Base-by-base conservation (phyloP, 1,140 invertebrate genomes). In the Lepidurus packardi region DNA sequence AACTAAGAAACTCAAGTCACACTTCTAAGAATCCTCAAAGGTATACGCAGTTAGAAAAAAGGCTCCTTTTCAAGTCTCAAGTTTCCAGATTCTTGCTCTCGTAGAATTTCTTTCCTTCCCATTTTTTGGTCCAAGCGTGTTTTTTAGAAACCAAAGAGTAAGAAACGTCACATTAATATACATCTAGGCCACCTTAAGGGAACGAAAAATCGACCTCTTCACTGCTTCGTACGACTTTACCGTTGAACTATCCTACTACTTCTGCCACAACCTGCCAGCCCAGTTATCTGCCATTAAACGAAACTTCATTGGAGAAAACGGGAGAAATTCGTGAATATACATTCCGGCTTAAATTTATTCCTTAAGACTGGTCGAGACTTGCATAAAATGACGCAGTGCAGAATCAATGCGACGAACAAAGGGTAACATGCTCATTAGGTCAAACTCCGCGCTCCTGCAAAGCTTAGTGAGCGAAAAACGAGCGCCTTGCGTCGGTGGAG, bases 21-120 rank as follows among this genome's bases (percentile, higher is more conserved):
- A 65, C 53, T 65, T 65, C 53, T n/a, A 65, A 65, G 53, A 65
- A 65, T 65, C n/a, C 13, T 65, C 53, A 65, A 65, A n/a, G 16
- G 21, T 13, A 7, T 13, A 65, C 6, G 53, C 16, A 65, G 16
- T 65, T n/a, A 16, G 21, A 65, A 65, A 65, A 65, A 65, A 65
- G 7, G 21, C 16, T 65, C 8, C 53, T 65, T 65, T 65, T 65
- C 13, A 65, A 65, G 53, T 65, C 53, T 21, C 53, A 0, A 9
- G 53, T n/a, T 5, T 13, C 16, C 6, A 65, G 53, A 65, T 21
- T 21, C 53, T 65, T 65, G 53, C 53, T 65, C n/a, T 65, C 13
- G 53, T 7, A 65, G 21, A 65, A 65, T 65, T 7, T 21, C 4
- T 34, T 34, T 34, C 3, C 34, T 3, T 0, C 16, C 3, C n/a